phyloP scores from a whole-genome alignment of 2,113 vertebrate genomes.

The Martes martes region DNA sequence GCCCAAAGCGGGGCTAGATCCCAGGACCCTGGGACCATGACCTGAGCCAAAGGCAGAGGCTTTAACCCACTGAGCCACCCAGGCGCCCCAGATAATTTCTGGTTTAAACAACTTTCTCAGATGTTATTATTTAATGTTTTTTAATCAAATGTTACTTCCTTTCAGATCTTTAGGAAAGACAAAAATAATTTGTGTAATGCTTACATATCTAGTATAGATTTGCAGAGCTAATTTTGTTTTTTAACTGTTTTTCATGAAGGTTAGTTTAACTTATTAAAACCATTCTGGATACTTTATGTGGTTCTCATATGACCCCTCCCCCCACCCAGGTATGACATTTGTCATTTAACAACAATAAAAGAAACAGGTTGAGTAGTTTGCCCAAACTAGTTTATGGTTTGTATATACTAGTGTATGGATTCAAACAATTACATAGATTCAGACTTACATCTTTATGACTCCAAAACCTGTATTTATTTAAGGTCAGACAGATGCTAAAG shows the following conservation, averaged over 20 bases:
- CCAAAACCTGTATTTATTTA: background rate
- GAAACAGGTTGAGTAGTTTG: background rate
- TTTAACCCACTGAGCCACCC: too few relatives aligned
- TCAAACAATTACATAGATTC: background rate
- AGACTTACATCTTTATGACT: constrained; percentile 12
- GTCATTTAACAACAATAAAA: background rate
- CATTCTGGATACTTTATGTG: background rate
- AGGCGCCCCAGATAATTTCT: background rate
- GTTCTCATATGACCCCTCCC: background rate
- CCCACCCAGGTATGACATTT: background rate
- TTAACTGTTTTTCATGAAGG: background rate
- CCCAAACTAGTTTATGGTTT: background rate
- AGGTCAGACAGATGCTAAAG: background rate
- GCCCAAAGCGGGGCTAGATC: too few relatives aligned
- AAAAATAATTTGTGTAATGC: background rate
- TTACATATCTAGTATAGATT: background rate
- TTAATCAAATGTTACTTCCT: background rate
- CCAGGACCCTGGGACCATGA: too few relatives aligned
- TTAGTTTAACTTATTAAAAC: constrained; percentile 13
- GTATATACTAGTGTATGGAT: background rate
- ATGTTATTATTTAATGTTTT: background rate
- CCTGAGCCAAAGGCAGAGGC: too few relatives aligned
- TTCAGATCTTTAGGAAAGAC: background rate
- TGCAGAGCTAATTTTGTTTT: background rate
- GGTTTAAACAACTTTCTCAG: background rate